Base-by-base conservation (phyloP, 2,888 invertebrate species). In the Nomada fucata region DNA sequence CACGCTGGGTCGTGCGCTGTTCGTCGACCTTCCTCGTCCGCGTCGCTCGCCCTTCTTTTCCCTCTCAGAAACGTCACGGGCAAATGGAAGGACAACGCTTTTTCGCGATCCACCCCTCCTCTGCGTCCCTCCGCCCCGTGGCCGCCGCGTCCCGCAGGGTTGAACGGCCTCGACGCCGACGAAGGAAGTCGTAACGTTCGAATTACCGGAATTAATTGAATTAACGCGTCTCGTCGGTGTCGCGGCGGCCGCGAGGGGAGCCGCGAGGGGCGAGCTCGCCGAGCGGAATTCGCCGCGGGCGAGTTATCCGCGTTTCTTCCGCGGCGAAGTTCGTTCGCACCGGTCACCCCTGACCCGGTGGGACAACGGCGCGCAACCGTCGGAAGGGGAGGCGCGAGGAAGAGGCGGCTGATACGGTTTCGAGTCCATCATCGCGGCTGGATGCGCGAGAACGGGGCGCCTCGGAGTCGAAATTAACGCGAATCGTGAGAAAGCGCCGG, bases 401-500 rank as follows among this genome's bases (percentile, higher is more conserved):
- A 53, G 74, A 29, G 26, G 15, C 11, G 63, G 63, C 47, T 53
- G 71, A 67, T 76, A 61, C 76, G 53, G 55, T 61, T 76, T 47
- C 44, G 47, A 57, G 63, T 47, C 47, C 3, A 57, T 70, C 65
- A n/a, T 59, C 72, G 47, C 44, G 42, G 47, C n/a, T 23, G 53
- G 2, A 13, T 55, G 57, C 5, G 26, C 64, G 36, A 50, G 57
- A 44, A 44, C 20, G 42, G n/a, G 42, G 7, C 68, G 42, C 55
- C 55, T 44, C 42, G 18, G 18, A 23, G 50, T 29, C 60, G 68
- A 87, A 87, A 83, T 83, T 87, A 20, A 67, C 77, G 64, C 70
- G 60, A 20, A 5, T 63, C 86, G 88, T 88, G 88, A 88, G 87
- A 87, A 88, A 74, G 72, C 26, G 61, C 60, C 60, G 69, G 59